Evolutionary conservation across 2,888 invertebrate genomes (phyloP).

Genomic region (Orchesellides sinensis): DNA sequence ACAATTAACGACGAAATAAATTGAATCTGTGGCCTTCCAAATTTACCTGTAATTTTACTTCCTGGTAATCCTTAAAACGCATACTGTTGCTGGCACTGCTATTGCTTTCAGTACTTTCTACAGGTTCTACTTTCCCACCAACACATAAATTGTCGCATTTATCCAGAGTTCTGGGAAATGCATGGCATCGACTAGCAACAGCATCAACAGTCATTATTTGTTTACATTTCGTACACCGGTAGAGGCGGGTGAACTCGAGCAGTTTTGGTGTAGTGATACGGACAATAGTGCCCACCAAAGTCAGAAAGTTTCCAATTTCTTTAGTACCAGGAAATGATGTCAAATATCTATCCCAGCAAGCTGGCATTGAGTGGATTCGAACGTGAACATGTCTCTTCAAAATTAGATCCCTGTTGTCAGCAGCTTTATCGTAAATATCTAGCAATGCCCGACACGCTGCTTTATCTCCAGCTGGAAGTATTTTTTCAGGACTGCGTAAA

Average conservation of each 20-base stretch:
- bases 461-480: conserved; percentile 82
- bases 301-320: conserved; percentile 85
- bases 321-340: conserved; percentile 83
- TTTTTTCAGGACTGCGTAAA: conserved; percentile 81
- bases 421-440: conserved; percentile 76
- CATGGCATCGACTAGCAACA: conserved; percentile 77
- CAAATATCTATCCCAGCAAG: conserved; percentile 83
- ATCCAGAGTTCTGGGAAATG: conserved; percentile 81
- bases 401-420: conserved; percentile 77
- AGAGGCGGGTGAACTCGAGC: conserved; percentile 86
- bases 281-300: conserved; percentile 88
- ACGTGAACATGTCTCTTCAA: conserved; percentile 84
- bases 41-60: conserved; percentile 87
- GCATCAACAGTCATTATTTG: conserved; percentile 47
- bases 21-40: background rate
- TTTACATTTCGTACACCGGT: conserved; percentile 87
- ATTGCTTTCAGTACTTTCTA: conserved; percentile 75
- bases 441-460: conserved; percentile 82
- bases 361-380: conserved; percentile 83
- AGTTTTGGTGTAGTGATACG: conserved; percentile 86
- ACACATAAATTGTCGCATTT: conserved; percentile 80
- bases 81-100: conserved; percentile 10
- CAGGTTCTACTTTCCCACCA: conserved; percentile 80
- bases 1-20: background rate
- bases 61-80: conserved; percentile 89